Evolutionary conservation across 2,113 vertebrate species (phyloP), one percentile per base, ranked within the genome.

Genomic region (Tragelaphus buxtoni): DNA sequence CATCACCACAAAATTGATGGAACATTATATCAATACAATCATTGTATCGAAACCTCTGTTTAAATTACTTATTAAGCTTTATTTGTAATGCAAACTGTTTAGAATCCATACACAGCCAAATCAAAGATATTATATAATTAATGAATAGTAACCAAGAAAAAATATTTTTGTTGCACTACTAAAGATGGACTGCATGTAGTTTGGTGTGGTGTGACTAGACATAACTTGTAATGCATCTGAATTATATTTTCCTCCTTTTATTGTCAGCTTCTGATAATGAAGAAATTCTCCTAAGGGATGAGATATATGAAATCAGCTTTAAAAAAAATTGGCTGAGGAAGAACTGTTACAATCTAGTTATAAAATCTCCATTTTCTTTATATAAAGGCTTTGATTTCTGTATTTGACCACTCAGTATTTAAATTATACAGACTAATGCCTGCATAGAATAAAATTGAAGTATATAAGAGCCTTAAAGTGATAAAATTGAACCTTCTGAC

Each of bases 391-490:
- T 95, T 96, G 56, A 90, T 92, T 95, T 96, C 65, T 30, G 17
- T 88, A 86, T 90, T 72, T 96, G 95, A 61, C 79, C 79, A 95
- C 28, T 80, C 32, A 69, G n/a, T 84, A 94, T 93, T 93, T 95
- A 93, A 92, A 77, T 95, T 94, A 97, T 28, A 74, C 39, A 96
- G 45, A 96, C 85, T 87, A 91, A 97, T 95, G 65, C 85, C 85
- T 96, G 32, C 49, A 63, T 88, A 91, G 60, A 94, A 32, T 97
- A 83, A 90, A 92, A 92, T 32, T 88, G 56, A 88, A 82, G 55
- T 96, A 65, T 93, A 12, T 69, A 96, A 96, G 55, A 98, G 98
- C 97, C 98, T 98, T 98, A 98, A 96, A 93, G 56, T 88, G 79
- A 55, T 96, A 94, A 97, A 97, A 81, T 76, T 79, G 92, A 98